Base-by-base conservation (phyloP, 2,888 invertebrate species). In the Alsophila aescularia region DNA sequence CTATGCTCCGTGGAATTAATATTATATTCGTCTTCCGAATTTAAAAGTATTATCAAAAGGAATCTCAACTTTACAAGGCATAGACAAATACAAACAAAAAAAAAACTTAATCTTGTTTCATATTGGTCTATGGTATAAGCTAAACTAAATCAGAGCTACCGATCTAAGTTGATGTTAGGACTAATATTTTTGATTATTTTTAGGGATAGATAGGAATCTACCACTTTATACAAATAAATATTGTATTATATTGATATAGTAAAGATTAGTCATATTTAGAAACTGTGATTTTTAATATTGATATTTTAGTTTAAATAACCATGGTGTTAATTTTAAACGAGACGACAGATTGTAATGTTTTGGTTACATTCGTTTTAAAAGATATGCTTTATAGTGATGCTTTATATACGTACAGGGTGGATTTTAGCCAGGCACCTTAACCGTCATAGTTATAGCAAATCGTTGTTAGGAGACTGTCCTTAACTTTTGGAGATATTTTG, bases 231-330 rank as follows among this genome's bases (percentile, higher is more conserved):
- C 64, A 70, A 65, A 60, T 49, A 39, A 4, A 32, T 32, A 32
- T 3, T 31, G 5, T 32, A 4, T 32, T 10, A 6, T 32, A 32
- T 12, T 32, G 32, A 32, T 13, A 32, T 32, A 4, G 29, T 32
- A 13, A 32, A 12, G n/a, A 9, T 32, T 64, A 62, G 64, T 61
- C 60, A 51, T 68, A 67, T 51, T 58, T 52, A 57, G 43, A 62
- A 72, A 60, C 74, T 75, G 75, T 75, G 75, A 75, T 75, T 64
- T 66, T 41, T 62, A 62, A 55, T 52, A 49, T 65, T 70, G 67
- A 62, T 65, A 52, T 58, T 64, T 58, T 65, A 39, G 52, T 57
- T 59, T 62, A 59, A 64, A 56, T 52, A 50, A 14, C 24, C 24
- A 13, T 53, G 24, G 62, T 54, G 43, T 45, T 58, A 7, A 24